phyloP scores from a whole-genome alignment of 1,140 invertebrate species.

The Dolichoris vasculosae region DNA sequence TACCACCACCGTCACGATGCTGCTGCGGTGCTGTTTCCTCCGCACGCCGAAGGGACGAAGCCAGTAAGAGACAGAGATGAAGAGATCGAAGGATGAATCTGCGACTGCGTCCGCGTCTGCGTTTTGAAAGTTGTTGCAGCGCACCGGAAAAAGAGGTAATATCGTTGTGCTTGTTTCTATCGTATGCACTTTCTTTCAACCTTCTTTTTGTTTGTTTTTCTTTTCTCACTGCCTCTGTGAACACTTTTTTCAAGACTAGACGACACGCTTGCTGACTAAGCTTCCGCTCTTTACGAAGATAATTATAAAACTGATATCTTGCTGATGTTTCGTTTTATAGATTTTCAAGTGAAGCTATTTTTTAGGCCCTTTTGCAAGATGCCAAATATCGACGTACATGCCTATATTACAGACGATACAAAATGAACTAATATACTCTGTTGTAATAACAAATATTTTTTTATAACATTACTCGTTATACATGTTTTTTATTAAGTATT shows the following conservation, averaged over 20 bases:
- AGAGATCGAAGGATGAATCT: constrained; percentile 18
- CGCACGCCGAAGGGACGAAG: neutral
- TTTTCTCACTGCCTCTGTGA: neutral
- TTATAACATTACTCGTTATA: neutral
- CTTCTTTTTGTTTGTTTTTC: neutral
- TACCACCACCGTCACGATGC: neutral
- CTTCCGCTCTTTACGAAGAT: neutral
- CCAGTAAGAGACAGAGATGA: neutral
- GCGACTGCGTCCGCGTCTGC: constrained; percentile 53
- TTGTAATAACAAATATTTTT: too few relatives aligned
- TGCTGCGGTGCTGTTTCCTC: neutral
- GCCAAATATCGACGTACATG: neutral
- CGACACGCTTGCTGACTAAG: constrained; percentile 26
- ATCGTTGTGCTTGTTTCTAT: neutral
- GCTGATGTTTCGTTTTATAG: neutral
- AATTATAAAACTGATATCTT: constrained; percentile 2
- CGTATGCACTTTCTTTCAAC: neutral
- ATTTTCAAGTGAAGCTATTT: neutral
- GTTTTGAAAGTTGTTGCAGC: constrained; percentile 39
- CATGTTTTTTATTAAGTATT: too few relatives aligned
- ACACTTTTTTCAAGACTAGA: neutral
- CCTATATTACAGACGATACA: neutral
- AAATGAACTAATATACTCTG: neutral
- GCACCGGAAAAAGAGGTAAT: neutral
- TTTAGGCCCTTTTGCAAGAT: neutral